Base-by-base conservation (phyloP, 2,888 invertebrate species). In the Sussaba pulchella region DNA sequence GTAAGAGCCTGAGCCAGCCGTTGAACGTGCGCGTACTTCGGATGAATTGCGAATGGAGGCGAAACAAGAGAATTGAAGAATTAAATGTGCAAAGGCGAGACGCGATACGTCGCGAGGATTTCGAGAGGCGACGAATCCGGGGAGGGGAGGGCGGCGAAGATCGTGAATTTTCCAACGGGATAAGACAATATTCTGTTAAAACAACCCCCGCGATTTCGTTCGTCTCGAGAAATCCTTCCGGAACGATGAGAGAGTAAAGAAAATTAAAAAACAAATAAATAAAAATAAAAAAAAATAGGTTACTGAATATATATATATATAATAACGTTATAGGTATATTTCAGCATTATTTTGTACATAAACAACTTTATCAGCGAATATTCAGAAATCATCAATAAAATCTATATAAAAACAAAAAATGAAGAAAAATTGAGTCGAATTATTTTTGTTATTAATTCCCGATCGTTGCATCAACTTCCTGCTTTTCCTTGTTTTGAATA, bases 261-360 rank as follows among this genome's bases (percentile, higher is more conserved):
- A 61, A 41, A 5, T 31, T 5, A 31, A 31, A 5, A 5, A 31
- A 31, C 2, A 5, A 5, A 31, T 5, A 36, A 21, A 17, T 63
- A 59, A 26, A 61, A 72, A 43, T 50, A 66, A 78, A 74, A 87
- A 82, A 85, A 36, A 71, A 78, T 88, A 87, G 86, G 83, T 87
- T 86, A 85, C 84, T 87, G 85, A 86, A 85, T 84, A 86, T 87
- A 84, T 81, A 61, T 85, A 85, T 84, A 86, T 87, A 84, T 81
- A 61, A 81, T 88, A 88, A 86, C 86, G 85, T 85, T 87, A 89
- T 89, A 90, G 85, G 88, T 86, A 89, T 90, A 90, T 88, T 89
- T 88, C 89, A 88, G 86, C 88, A 90, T 91, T 91, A 91, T 91
- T 91, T 91, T 91, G 91, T 91, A 91, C 90, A 91, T 91, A 91